Percentiles rank a stretch among this genome's conserved stretches.
Conservation (phyloP, 2,888 invertebrate genomes). For the Acleris holmiana region DNA sequence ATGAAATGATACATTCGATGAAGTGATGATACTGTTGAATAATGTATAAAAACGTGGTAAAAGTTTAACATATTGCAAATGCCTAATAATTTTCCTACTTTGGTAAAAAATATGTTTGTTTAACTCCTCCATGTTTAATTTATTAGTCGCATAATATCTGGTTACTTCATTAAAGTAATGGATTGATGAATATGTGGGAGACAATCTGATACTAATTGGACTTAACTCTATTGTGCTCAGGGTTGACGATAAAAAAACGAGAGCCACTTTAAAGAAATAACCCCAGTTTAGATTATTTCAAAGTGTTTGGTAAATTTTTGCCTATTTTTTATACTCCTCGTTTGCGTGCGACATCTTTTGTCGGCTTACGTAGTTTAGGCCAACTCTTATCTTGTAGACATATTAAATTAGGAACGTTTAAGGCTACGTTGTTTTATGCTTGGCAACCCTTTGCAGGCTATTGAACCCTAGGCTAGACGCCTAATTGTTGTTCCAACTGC, state of each 20-base stretch:
- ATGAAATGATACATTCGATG: too few species aligned
- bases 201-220: constrained; percentile 28
- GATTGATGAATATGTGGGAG: constrained; percentile 13
- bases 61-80: background rate
- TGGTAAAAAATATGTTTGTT: too few species aligned
- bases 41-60: too few species aligned
- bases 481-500: constrained; percentile 14
- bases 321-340: too few species aligned
- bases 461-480: constrained; percentile 16
- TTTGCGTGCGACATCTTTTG: too few species aligned
- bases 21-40: too few species aligned
- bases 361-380: too few species aligned
- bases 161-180: constrained; percentile 23
- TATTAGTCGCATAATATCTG: background rate
- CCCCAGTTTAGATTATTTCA: too few species aligned
- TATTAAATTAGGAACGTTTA: background rate
- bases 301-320: too few species aligned
- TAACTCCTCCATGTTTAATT: too few species aligned
- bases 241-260: background rate
- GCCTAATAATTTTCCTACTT: background rate
- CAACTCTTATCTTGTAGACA: background rate
- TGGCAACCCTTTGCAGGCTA: constrained; percentile 7
- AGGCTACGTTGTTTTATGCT: background rate
- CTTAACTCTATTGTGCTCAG: constrained; percentile 2
- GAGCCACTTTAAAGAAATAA: too few species aligned